Evolutionary conservation across 2,113 vertebrate genomes (phyloP).

Genomic region (Brachyistius frenatus): DNA sequence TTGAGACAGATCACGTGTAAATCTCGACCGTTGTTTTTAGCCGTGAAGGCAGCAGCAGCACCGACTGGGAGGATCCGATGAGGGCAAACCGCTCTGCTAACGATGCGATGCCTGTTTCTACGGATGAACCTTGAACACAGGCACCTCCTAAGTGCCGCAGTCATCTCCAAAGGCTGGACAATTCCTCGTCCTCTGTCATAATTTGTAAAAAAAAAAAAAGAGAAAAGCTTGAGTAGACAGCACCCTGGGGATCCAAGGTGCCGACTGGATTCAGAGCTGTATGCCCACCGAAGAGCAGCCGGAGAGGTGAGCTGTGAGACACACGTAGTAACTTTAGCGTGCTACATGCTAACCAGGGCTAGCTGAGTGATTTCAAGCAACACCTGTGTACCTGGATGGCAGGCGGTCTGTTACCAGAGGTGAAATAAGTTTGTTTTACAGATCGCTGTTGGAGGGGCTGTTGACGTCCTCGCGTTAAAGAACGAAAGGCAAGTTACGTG

Average conservation of each 20-base stretch:
- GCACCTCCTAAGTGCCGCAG: constrained; percentile 43
- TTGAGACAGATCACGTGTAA: neutral
- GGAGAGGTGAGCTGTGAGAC: constrained; percentile 58
- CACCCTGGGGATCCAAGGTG: constrained; percentile 1
- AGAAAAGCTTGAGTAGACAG: neutral
- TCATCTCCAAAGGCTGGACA: constrained; percentile 2
- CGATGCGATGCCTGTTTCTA: constrained; percentile 68
- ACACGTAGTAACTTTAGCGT: constrained; percentile 71
- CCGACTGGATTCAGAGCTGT: constrained; percentile 35
- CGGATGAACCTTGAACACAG: constrained; percentile 51
- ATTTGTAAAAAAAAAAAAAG: neutral
- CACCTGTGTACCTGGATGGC: neutral
- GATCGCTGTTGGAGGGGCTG: neutral
- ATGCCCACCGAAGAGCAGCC: constrained; percentile 59
- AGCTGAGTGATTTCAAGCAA: constrained; percentile 31
- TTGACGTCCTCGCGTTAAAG: neutral
- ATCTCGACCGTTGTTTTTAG: neutral
- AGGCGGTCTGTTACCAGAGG: neutral
- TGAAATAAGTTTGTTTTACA: neutral
- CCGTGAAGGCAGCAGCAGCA: constrained; percentile 51
- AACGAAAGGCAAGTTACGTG: neutral
- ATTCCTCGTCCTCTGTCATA: neutral
- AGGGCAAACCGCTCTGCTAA: constrained; percentile 45
- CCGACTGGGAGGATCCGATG: constrained; percentile 66
- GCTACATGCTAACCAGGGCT: constrained; percentile 68